These are phyloP conservation scores for Drosophila varians DNA, from an alignment of 1,140 invertebrate genomes.

Conservation along the genomic window DNA sequence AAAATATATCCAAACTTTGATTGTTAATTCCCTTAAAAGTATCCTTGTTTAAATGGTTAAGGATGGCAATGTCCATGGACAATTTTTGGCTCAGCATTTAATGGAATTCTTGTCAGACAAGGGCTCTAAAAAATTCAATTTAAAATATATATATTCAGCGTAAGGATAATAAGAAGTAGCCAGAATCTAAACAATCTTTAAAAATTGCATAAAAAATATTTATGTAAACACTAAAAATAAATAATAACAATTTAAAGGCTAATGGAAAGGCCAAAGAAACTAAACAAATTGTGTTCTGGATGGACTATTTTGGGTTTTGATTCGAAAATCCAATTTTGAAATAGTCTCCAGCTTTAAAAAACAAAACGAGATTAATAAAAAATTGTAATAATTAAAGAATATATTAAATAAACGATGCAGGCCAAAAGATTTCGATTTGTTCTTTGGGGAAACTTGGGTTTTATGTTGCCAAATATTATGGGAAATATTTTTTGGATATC, in stretches of 20 bases:
- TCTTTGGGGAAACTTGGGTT: neutral
- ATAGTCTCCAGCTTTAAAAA: constrained; percentile 5
- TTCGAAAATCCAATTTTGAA: neutral
- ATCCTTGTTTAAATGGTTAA: constrained; percentile 2
- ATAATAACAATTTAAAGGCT: constrained; percentile 3
- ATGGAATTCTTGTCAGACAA: constrained; percentile 24
- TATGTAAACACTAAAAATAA: constrained; percentile 26
- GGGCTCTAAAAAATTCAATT: constrained; percentile 16
- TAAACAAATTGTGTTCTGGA: neutral
- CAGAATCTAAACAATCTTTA: constrained; percentile 14
- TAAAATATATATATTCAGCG: neutral
- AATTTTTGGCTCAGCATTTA: constrained; percentile 25
- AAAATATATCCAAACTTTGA: neutral
- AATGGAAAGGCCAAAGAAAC: neutral
- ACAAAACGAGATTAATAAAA: neutral
- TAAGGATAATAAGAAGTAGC: constrained; percentile 36
- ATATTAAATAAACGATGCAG: constrained; percentile 41
- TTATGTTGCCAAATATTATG: neutral
- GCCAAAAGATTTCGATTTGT: constrained; percentile 1
- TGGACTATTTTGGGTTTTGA: neutral
- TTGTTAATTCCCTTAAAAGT: constrained; percentile 3
- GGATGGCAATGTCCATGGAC: constrained; percentile 18
- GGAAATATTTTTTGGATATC: too few species aligned
- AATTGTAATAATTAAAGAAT: constrained; percentile 24
- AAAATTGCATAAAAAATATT: constrained; percentile 32